Percentiles rank a stretch among this genome's conserved stretches.
phyloP scores from a whole-genome alignment of 2,797 vertebrate genomes.

The Epinephelus coioides region DNA sequence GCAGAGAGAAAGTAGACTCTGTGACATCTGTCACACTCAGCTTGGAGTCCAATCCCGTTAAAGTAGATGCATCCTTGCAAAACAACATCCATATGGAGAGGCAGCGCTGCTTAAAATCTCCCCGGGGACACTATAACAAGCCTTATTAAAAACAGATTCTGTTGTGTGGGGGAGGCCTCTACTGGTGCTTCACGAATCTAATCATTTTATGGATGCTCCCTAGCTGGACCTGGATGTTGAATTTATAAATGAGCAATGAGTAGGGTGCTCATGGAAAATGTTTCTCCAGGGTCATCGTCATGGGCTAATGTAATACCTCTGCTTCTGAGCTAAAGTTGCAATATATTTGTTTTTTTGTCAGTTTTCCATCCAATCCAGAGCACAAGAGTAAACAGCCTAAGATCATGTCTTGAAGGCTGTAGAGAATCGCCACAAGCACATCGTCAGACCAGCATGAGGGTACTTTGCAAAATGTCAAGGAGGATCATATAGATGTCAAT shows the following conservation, averaged over 20 bases:
- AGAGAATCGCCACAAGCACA: not conserved
- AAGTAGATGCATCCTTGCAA: conserved; percentile 10
- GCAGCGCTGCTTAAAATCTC: not conserved
- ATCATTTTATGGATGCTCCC: conserved; percentile 11
- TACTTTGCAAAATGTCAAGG: too few species aligned
- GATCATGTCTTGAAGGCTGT: conserved; percentile 2
- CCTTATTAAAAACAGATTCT: conserved; percentile 50
- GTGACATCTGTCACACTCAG: conserved; percentile 24
- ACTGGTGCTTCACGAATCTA: conserved; percentile 31
- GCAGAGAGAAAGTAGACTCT: not conserved
- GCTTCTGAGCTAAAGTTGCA: not conserved
- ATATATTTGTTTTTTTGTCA: not conserved
- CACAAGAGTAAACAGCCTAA: not conserved
- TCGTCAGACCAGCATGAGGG: not conserved
- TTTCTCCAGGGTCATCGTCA: conserved; percentile 1
- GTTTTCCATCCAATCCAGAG: not conserved
- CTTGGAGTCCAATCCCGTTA: not conserved
- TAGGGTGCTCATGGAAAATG: conserved; percentile 18
- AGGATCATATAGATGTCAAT: too few species aligned
- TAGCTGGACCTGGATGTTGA: not conserved
- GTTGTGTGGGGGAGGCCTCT: conserved; percentile 11
- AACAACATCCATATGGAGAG: conserved; percentile 37
- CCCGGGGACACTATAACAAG: conserved; percentile 27
- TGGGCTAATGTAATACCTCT: not conserved
- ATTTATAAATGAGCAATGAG: conserved; percentile 30